Evolutionary conservation across 2,888 invertebrate species (phyloP), one percentile per base, ranked within the genome.

Genomic region (Autographa pulchrina): DNA sequence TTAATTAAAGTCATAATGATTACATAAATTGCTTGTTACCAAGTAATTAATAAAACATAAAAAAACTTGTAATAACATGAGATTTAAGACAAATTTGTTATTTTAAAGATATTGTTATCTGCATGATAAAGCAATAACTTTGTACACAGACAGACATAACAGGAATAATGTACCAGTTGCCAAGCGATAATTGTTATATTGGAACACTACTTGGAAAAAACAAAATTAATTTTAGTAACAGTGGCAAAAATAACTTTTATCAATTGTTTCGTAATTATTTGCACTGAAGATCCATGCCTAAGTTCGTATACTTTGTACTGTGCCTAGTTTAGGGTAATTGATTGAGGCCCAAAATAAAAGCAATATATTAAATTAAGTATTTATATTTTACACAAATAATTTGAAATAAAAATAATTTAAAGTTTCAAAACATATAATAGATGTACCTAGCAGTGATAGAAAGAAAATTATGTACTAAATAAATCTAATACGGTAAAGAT

Each of bases 1-100:
- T 7, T 13, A 56, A 18, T 20, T 13, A 56, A 25, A 56, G 13
- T 56, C 13, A 56, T 54, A 56, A 20, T 72, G 62, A 77, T 67
- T 71, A 67, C 70, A 65, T 68, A 77, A 70, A 63, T 58, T 60
- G 38, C 60, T 48, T 83, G 84, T 84, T 82, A 76, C 85, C 59
- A 85, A 68, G 79, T 82, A 78, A 75, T 74, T 81, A 79, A 68
- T 81, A 65, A 74, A 62, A 65, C 71, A 41, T 20, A 48, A 68
- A 74, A 62, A 48, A 52, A 64, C 70, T 67, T 67, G 54, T 56
- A 13, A 56, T 56, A 56, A 56, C 54, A 56, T 67, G 56, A 75
- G 72, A 72, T 56, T 76, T 75, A 77, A 82, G 68, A 71, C 78
- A 73, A 78, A 84, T 80, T 81, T 85, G 85, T 84, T 84, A 74